Base-by-base conservation (phyloP, 1,140 invertebrate genomes). In the Spodoptera litura region DNA sequence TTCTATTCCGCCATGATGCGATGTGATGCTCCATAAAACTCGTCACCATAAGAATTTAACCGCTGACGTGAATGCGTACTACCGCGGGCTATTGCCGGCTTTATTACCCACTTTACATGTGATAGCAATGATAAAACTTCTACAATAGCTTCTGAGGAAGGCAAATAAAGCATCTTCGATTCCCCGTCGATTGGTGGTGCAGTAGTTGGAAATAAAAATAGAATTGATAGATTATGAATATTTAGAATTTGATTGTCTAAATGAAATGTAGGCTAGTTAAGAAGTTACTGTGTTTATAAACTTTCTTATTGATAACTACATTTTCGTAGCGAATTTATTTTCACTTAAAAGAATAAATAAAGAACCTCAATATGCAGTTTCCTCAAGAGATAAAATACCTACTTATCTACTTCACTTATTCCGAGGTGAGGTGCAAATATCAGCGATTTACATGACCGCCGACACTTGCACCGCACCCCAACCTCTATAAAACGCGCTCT, bases 71-170 rank as follows among this genome's bases (percentile, higher is more conserved):
- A 62, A 13, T 56, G 61, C 61, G 31, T 27, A 20, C 35, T 64
- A 10, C 61, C 61, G 27, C 59, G 20, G 15, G 8, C 55, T 56
- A 56, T 56, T 10, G 55, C 15, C 55, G 15, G 13, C n/a, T 64
- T 64, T 64, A 64, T 13, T 38, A 38, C 61, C 61, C 61, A 62
- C 59, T 64, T 64, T 64, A 64, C 61, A 64, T 64, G 35, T 38
- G 61, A 64, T 64, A 64, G 61, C 35, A 35, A 35, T 35, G 61
- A 64, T 64, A 64, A 64, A 64, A 64, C 13, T 44, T 10, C 35
- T n/a, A 44, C 61, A 64, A n/a, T 13, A 38, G 25, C 25, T 9
- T 44, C 31, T 35, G 61, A 13, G 35, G 61, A 20, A 20, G 35
- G 59, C 38, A 38, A n/a, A 64, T 64, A 64, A 44, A 64, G 61